Conservation (phyloP, 2,797 vertebrate genomes). For the Zenarchopterus dispar region DNA sequence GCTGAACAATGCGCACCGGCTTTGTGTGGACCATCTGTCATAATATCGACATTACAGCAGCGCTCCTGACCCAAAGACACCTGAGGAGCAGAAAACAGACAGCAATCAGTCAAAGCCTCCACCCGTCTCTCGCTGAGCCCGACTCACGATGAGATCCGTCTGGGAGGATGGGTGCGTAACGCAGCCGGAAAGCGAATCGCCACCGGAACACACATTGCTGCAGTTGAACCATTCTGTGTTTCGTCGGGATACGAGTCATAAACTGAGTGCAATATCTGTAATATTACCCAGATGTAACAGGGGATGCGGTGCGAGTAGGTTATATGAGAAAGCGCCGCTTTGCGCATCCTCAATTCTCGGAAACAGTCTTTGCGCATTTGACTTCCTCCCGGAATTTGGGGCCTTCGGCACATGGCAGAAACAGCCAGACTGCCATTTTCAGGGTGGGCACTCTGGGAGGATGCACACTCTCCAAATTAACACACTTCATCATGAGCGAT, state of each 20-base stretch:
- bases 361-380: conserved; percentile 61
- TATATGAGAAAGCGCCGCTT: conserved; percentile 6
- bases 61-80: conserved; percentile 58
- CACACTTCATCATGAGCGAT: conserved; percentile 21
- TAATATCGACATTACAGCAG: conserved; percentile 66
- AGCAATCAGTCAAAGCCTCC: conserved; percentile 57
- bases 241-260: neutral
- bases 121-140: conserved; percentile 57
- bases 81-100: conserved; percentile 65
- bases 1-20: conserved; percentile 76
- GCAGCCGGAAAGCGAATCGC: conserved; percentile 26
- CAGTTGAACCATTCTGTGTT: conserved; percentile 4
- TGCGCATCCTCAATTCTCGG: conserved; percentile 63
- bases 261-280: neutral
- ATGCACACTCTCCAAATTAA: conserved; percentile 46
- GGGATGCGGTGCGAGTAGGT: conserved; percentile 4
- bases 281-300: neutral
- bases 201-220: conserved; percentile 16
- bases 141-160: conserved; percentile 56
- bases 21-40: conserved; percentile 80
- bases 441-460: conserved; percentile 60
- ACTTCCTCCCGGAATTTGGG: conserved; percentile 61
- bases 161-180: conserved; percentile 63
- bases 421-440: conserved; percentile 71
- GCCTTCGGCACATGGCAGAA: conserved; percentile 54